Evolutionary conservation across 2,888 invertebrate species (phyloP).

Genomic region (Himalopsyche japonica): DNA sequence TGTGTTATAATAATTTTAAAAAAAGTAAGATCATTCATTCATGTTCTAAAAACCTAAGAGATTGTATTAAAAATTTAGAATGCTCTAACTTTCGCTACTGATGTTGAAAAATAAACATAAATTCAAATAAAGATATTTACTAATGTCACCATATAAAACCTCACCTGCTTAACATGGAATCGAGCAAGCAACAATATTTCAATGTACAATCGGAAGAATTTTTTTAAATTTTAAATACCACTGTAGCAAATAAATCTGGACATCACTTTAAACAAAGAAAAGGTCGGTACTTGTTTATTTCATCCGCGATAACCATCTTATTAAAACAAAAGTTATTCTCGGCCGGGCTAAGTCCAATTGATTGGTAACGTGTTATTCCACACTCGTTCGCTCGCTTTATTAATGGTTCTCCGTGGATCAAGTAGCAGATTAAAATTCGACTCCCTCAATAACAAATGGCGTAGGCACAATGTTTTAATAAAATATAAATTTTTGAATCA

Average conservation of each 20-base stretch:
- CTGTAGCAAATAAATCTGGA: background rate
- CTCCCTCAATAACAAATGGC: background rate
- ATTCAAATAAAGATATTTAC: no score
- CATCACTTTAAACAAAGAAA: slow-evolving; percentile 3
- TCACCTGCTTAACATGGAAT: no score
- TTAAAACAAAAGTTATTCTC: background rate
- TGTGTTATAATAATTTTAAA: no score
- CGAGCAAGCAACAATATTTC: no score
- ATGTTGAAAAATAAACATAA: no score
- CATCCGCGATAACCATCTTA: background rate
- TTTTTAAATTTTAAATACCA: background rate
- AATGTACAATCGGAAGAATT: no score
- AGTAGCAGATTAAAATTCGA: slow-evolving; percentile 4
- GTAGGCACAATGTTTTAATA: background rate
- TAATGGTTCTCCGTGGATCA: slow-evolving; percentile 3
- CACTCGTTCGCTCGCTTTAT: slow-evolving; percentile 10
- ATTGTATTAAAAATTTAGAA: no score
- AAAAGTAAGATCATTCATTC: no score
- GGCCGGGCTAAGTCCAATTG: slow-evolving; percentile 17
- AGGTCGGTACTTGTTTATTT: background rate
- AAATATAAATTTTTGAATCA: no score
- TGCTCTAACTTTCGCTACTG: no score
- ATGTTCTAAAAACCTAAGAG: no score
- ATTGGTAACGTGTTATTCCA: slow-evolving; percentile 33
- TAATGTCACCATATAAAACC: no score